Conservation (phyloP, 2,113 vertebrate genomes). For the Isichthys henryi region DNA sequence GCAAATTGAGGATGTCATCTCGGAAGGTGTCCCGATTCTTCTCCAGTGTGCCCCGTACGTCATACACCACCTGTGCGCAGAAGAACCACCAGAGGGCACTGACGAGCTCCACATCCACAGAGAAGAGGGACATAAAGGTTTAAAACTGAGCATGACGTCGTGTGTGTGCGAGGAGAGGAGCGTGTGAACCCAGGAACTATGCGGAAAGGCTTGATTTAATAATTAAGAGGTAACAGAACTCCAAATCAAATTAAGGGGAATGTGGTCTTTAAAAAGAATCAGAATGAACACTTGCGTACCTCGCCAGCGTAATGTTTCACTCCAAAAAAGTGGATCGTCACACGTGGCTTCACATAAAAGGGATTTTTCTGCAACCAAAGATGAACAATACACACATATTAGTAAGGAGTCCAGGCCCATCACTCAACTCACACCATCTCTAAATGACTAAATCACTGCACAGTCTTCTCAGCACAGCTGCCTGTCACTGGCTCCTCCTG, state of each 20-base stretch:
- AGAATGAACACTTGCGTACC: slow-evolving; percentile 54
- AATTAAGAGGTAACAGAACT: neutral
- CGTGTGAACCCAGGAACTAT: neutral
- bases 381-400: slow-evolving; percentile 13
- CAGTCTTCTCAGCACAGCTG: neutral
- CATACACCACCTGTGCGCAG: slow-evolving; percentile 81
- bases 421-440: neutral
- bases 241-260: neutral
- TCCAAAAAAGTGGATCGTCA: slow-evolving; percentile 87
- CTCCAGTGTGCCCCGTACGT: slow-evolving; percentile 86
- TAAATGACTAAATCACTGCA: neutral
- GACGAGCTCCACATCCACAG: neutral
- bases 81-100: slow-evolving; percentile 35
- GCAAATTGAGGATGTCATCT: slow-evolving; percentile 85
- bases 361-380: slow-evolving; percentile 74
- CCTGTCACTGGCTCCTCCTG: neutral
- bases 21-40: slow-evolving; percentile 96
- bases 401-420: neutral
- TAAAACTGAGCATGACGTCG: neutral
- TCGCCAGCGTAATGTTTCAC: slow-evolving; percentile 94
- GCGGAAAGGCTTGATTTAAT: neutral
- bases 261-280: neutral
- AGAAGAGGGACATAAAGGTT: neutral
- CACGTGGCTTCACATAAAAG: slow-evolving; percentile 92
- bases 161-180: neutral